Evolutionary conservation across 2,888 invertebrate genomes (phyloP), one percentile per base, ranked within the genome.

Genomic region (Thereva nobilitata): DNA sequence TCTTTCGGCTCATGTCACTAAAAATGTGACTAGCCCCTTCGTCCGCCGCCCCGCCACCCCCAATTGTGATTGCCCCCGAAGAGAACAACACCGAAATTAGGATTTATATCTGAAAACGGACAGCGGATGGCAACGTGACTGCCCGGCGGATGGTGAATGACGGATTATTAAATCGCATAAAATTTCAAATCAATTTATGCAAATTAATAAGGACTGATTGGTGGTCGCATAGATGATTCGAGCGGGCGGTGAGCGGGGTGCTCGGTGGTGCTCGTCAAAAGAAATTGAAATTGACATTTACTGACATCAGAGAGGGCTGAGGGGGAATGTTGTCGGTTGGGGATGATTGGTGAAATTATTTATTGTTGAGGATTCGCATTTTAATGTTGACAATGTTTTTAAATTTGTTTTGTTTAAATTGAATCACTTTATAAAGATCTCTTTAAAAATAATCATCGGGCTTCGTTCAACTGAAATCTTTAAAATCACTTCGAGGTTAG

Each of bases 131-230:
- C 4, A 2, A 23, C 23, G 23, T 23, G 23, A 23, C 23, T 23
- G 23, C 23, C 23, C 23, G 23, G 23, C 23, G 23, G 23, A 23
- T 23, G 23, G 23, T 23, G 23, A 23, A 23, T 50, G 50, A 49
- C 50, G 47, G 57, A 61, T 61, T 61, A 61, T 61, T 61, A 50
- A 50, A 61, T 61, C 50, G 41, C 61, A 61, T 61, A 61, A 61
- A 61, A 61, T 61, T 61, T 79, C 80, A 80, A 80, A 80, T 80
- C 79, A 80, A 79, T 80, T 80, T 80, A 80, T 80, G 79, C 76
- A 79, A 80, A 80, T 80, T 78, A 78, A 78, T 79, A 78, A 77
- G 74, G 72, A 71, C 45, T 23, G 52, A 49, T 52, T 35, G 34
- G n/a, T 10, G 10, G 12, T 54, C 34, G 8, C 12, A 54, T 34